Evolutionary conservation across 2,113 vertebrate species (phyloP).

Genomic region (Hylia prasina): DNA sequence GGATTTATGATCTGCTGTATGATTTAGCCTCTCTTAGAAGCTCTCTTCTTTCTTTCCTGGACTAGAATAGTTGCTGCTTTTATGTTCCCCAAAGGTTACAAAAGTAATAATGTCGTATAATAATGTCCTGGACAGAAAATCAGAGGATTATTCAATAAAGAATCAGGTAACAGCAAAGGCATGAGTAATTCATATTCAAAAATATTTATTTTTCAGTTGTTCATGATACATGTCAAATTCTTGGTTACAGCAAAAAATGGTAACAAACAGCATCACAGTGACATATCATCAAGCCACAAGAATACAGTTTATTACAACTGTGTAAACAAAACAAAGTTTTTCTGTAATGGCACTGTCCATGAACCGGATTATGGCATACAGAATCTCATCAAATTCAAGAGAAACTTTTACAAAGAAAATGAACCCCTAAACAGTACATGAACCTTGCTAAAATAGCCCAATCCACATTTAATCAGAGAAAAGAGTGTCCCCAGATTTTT

Average conservation of each 20-base stretch:
- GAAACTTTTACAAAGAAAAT: not conserved
- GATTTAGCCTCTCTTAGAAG: not conserved
- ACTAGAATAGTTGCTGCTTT: not conserved
- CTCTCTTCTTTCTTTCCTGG: not conserved
- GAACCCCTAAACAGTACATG: not conserved
- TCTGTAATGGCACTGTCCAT: not conserved
- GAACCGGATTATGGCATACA: not conserved
- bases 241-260: not conserved
- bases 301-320: constrained; percentile 14
- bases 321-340: constrained; percentile 40
- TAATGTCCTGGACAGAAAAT: not conserved
- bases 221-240: not conserved
- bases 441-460: not conserved
- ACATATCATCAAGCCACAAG: not conserved
- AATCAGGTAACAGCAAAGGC: not conserved
- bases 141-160: not conserved
- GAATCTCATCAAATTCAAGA: not conserved
- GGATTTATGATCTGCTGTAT: not conserved
- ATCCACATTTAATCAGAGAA: not conserved
- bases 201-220: constrained; percentile 51
- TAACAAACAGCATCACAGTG: not conserved
- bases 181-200: constrained; percentile 16
- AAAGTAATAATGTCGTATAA: not conserved
- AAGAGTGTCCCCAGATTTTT: not conserved
- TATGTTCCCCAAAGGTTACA: not conserved